Evolutionary conservation across 2,113 vertebrate genomes (phyloP).

Genomic region (Fulica atra): DNA sequence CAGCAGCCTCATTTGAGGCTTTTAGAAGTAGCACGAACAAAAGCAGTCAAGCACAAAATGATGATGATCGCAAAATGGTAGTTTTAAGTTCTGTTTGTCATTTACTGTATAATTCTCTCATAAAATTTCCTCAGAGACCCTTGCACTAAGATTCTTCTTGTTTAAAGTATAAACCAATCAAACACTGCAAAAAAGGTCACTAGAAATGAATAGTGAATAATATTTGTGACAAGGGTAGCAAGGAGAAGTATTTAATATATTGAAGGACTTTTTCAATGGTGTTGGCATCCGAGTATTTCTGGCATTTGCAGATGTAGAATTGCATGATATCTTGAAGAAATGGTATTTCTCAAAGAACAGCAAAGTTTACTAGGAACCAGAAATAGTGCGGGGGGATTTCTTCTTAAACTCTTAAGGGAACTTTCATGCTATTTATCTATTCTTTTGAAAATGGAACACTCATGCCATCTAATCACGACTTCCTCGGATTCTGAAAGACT

Average conservation of each 20-base stretch:
- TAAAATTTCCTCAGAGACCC: not conserved
- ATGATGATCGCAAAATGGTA: not conserved
- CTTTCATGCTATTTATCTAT: conserved; percentile 71
- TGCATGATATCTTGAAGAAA: conserved; percentile 69
- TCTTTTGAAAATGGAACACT: conserved; percentile 73
- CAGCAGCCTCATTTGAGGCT: not conserved
- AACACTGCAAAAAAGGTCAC: conserved; percentile 36
- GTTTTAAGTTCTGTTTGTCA: not conserved
- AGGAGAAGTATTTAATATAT: conserved; percentile 19
- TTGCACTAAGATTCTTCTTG: not conserved
- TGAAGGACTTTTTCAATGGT: conserved; percentile 64
- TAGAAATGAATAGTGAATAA: conserved; percentile 70
- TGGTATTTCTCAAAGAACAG: conserved; percentile 71
- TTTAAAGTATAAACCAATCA: conserved; percentile 39
- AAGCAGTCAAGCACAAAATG: not conserved
- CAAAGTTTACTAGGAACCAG: conserved; percentile 70
- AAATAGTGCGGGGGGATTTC: conserved; percentile 49
- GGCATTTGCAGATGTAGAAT: conserved; percentile 43
- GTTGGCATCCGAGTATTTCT: conserved; percentile 28
- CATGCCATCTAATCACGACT: conserved; percentile 77
- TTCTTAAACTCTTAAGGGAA: conserved; percentile 58
- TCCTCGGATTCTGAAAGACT: conserved; percentile 72
- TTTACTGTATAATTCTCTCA: conserved; percentile 11
- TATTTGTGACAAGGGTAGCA: conserved; percentile 40
- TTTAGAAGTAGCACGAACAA: not conserved